These are phyloP conservation scores for mouse (Mus musculus) DNA, from an alignment of 2,113 vertebrate genomes.

Conservation along the genomic window GRCm39 chr10:101841001-101841500, in stretches of 20 bases:
- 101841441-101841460: background rate
- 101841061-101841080: background rate
- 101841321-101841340: background rate
- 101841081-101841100: background rate
- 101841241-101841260: background rate
- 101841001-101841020: background rate
- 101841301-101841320: background rate
- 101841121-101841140: background rate
- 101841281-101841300: background rate
- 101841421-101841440: background rate
- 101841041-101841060: background rate
- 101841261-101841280: background rate
- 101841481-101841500: background rate
- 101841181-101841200: background rate
- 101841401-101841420: background rate
- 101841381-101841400: background rate
- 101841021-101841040: background rate
- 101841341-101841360: background rate
- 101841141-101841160: background rate
- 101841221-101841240: background rate
- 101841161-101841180: background rate
- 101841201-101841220: background rate
- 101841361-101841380: background rate
- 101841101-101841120: background rate
- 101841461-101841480: background rate